A percentile compares a stretch with the other conserved stretches of the same genome.
Evolutionary conservation across 2,888 invertebrate species (phyloP).

Genomic region (Hypomecis punctinalis): DNA sequence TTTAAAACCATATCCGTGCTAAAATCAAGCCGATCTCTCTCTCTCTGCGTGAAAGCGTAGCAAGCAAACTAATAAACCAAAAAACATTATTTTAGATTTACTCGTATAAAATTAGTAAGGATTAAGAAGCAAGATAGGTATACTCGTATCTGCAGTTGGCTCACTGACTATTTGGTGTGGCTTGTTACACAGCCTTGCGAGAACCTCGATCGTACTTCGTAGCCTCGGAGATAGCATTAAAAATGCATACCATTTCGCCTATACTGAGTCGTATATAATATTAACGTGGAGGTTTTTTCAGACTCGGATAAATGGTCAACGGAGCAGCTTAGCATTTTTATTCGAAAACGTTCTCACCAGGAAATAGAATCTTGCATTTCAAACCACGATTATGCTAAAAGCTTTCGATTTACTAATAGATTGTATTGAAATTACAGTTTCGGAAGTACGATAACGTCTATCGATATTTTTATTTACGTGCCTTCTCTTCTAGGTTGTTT

Average conservation of each 20-base stretch:
- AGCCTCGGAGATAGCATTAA: slow-evolving; percentile 5
- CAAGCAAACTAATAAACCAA: no score
- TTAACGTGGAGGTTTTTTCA: slow-evolving; percentile 6
- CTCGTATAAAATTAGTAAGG: no score
- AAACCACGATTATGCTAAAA: background rate
- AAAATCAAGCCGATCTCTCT: no score
- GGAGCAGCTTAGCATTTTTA: background rate
- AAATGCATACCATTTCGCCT: slow-evolving; percentile 15
- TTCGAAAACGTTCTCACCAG: background rate
- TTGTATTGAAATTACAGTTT: background rate
- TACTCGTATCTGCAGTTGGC: no score
- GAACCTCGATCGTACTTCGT: slow-evolving; percentile 4
- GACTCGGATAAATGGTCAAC: slow-evolving; percentile 5
- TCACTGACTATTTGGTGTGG: no score
- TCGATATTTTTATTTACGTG: no score
- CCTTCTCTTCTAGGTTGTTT: no score
- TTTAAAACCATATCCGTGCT: no score
- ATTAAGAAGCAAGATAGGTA: background rate
- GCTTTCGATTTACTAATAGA: background rate
- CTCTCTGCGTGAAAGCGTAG: no score
- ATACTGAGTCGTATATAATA: slow-evolving; percentile 12
- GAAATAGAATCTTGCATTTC: background rate
- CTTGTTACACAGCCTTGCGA: background rate
- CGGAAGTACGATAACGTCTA: no score
- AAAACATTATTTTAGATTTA: no score